Base-by-base conservation (phyloP, 2,113 vertebrate genomes). In the Anser cygnoides region DNA sequence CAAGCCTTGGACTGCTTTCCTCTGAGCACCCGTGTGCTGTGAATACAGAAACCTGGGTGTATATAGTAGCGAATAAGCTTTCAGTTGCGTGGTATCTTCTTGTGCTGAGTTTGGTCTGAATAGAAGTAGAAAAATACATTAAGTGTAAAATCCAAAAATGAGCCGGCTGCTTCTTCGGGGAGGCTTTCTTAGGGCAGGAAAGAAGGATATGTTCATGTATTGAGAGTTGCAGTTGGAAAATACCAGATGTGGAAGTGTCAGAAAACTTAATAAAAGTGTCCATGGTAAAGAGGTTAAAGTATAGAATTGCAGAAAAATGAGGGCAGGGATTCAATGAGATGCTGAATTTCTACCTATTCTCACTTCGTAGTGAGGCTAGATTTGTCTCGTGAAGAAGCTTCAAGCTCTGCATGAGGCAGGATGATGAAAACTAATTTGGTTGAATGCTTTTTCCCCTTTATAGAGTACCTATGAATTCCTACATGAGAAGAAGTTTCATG, bases 361-460 rank as follows among this genome's bases (percentile, higher is more conserved):
- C 4, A 1, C 86, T 75, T 83, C 41, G 59, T 73, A 52, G 63
- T 0, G 6, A 90, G 76, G 58, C 16, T 0, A 7, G 13, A 49
- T 66, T 83, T 54, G 52, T 84, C 66, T 94, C 31, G 8, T 55
- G 59, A 58, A n/a, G 55, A 70, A 96, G 33, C 86, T 73, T 7
- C 73, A 80, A 67, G 22, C 68, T 77, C 55, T 91, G 28, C 2
- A 1, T 74, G 65, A 70, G 71, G 41, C 18, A 74, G 82, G 78
- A 83, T 89, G 46, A 84, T 90, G 55, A 95, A 96, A 96, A 89
- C 62, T 89, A 29, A 91, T 84, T 81, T 62, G 44, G 49, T 70
- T 80, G 72, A 75, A 95, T 94, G 74, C 70, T 57, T 89, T 82
- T 55, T 16, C 17, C 57, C 18, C 62, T 78, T 90, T 66, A 6